Evolutionary conservation across 2,888 invertebrate species (phyloP), one percentile per base, ranked within the genome.

Genomic region (Pardosa pseudoannulata): DNA sequence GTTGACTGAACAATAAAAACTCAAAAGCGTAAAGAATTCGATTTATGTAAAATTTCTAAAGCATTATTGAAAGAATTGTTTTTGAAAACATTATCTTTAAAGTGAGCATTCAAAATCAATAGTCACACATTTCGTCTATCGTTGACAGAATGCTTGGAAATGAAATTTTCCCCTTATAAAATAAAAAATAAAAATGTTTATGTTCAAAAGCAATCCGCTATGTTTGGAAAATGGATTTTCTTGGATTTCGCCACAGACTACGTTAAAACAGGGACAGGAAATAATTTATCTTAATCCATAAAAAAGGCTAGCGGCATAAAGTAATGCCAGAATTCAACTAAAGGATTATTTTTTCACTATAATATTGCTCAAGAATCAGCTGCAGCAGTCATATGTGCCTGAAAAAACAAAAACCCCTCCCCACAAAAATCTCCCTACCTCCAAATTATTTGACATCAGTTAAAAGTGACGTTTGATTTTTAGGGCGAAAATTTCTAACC

Each of bases 271-370:
- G 46, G 70, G 74, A 19, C 36, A 19, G 41, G 75, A 82, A 75
- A 75, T 82, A 75, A 82, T 71, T 82, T 75, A 29, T 36, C 75
- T 29, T 82, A 82, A 82, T 75, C 75, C 75, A 32, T 64, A 31
- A 74, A 46, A 28, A 82, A 64, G 74, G 41, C 70, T 62, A 28
- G 19, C 13, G 39, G 75, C 64, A 46, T 71, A 71, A 71, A 75
- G 68, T 82, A 82, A 70, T 41, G 68, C 56, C n/a, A 82, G 64
- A 82, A 74, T 75, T 82, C 56, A 56, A 68, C 29, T 19, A 64
- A 31, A 23, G 75, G 75, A 82, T 82, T 82, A 56, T 56, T 56
- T 56, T 56, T n/a, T 23, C 23, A 56, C 5, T 23, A 16, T 19
- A 5, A 46, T 46, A 13, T 56, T 56, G 7, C 23, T 2, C 23